Evolutionary conservation across 2,888 invertebrate genomes (phyloP), one percentile per base, ranked within the genome.

Genomic region (Synanthedon tipuliformis): DNA sequence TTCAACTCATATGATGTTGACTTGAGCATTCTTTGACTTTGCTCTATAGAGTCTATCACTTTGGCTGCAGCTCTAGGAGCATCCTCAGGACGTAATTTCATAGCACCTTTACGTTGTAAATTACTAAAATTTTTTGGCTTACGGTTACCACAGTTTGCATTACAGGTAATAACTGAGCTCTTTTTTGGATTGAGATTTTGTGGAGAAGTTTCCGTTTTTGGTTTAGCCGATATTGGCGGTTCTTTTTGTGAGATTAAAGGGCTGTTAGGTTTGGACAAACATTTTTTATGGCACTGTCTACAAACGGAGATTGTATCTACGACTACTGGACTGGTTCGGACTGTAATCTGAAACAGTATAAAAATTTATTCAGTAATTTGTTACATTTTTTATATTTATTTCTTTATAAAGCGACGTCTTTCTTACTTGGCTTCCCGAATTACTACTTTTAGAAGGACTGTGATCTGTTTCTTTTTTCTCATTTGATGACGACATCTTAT

Each of bases 271-370:
- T 88, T 89, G 7, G 89, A 89, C 59, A 91, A 89, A 80, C 93
- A 94, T 69, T 92, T 93, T 81, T 92, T 93, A 69, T 93, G 94
- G 79, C 94, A 94, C 76, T 93, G 92, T 60, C 92, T 90, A 79
- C 94, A 94, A 53, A 94, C 92, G 53, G 92, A 90, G 66, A 93
- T 89, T 54, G 91, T 90, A 78, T 93, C 93, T 57, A 92, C 91
- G 52, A 91, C 90, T 55, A 92, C 90, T 56, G 93, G 93, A 76
- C 93, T 93, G 52, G 93, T 93, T 66, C 93, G 89, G 54, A 94
- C 93, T 51, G 93, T 93, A 61, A 93, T 92, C 93, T 93, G 81
- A 58, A 86, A 81, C 56, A 11, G 34, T 12, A 53, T 11, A 55
- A 58, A 49, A 51, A n/a, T 41, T 34, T 3, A 45, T 45, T 45